Evolutionary conservation across 2,113 vertebrate species (phyloP).

Genomic region (Sinosuthora webbiana): DNA sequence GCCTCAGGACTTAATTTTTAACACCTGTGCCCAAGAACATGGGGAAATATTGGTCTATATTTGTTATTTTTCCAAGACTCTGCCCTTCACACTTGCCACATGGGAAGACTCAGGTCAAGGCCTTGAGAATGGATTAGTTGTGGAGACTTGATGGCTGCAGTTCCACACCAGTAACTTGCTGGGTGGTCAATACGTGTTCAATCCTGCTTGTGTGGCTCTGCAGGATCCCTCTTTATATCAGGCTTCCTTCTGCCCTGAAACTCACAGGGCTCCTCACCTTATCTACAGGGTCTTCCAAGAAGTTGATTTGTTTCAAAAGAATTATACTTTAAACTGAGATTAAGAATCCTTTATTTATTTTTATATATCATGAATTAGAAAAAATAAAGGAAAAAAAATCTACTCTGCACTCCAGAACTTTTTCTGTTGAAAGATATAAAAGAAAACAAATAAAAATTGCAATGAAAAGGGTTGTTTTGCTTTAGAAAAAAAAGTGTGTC

Average conservation of each 20-base stretch:
- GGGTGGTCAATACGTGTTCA: accelerated
- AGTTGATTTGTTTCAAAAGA: background rate
- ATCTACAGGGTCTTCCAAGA: background rate
- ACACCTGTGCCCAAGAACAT: background rate
- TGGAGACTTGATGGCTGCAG: background rate
- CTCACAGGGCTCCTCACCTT: background rate
- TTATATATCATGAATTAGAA: background rate
- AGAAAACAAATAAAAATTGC: background rate
- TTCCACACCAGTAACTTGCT: background rate
- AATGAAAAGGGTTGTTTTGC: background rate
- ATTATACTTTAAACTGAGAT: background rate
- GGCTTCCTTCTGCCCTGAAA: background rate
- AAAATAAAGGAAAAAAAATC: background rate
- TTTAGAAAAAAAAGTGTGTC: background rate
- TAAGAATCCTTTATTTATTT: background rate
- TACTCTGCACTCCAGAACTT: background rate
- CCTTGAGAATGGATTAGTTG: background rate
- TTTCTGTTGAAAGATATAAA: background rate
- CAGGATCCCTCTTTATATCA: background rate
- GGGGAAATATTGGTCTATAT: background rate
- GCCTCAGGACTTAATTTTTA: background rate
- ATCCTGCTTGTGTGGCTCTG: accelerated
- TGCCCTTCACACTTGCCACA: background rate
- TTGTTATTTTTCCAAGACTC: background rate
- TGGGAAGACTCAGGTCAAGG: background rate